A percentile compares a stretch with the other conserved stretches of the same genome.
These are phyloP conservation scores for Lithophane ornitopus DNA, from an alignment of 2,888 invertebrate genomes.

Conservation along the genomic window DNA sequence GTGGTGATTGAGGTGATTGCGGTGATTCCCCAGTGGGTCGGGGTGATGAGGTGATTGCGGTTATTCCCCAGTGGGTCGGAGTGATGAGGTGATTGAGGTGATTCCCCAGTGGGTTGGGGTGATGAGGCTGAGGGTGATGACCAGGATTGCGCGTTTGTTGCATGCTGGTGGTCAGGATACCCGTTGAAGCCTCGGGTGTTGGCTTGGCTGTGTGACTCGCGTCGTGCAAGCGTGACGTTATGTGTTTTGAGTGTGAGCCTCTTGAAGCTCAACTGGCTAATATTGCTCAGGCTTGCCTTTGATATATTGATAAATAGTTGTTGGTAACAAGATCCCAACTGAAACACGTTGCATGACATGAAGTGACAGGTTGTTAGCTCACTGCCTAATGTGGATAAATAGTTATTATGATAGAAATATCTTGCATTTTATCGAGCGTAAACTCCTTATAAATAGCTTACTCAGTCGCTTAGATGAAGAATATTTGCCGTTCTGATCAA, in stretches of 20 bases:
- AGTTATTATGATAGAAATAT: background rate
- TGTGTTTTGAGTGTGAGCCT: background rate
- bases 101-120: too few relatives aligned
- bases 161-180: too few relatives aligned
- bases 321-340: conserved; percentile 34
- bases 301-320: conserved; percentile 8
- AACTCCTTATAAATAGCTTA: too few relatives aligned
- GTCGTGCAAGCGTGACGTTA: background rate
- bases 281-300: background rate
- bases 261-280: background rate
- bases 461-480: background rate
- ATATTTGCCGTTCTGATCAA: background rate
- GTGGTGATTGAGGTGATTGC: too few relatives aligned
- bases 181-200: too few relatives aligned
- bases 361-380: conserved; percentile 24
- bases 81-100: too few relatives aligned
- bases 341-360: conserved; percentile 9
- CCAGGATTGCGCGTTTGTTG: too few relatives aligned
- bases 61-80: too few relatives aligned
- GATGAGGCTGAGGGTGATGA: too few relatives aligned
- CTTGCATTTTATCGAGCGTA: background rate
- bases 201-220: too few relatives aligned
- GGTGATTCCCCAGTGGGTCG: too few relatives aligned
- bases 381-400: background rate
- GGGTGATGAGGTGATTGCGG: too few relatives aligned